These are phyloP conservation scores for Solea solea DNA, from an alignment of 2,113 vertebrate species.

Conservation along the genomic window DNA sequence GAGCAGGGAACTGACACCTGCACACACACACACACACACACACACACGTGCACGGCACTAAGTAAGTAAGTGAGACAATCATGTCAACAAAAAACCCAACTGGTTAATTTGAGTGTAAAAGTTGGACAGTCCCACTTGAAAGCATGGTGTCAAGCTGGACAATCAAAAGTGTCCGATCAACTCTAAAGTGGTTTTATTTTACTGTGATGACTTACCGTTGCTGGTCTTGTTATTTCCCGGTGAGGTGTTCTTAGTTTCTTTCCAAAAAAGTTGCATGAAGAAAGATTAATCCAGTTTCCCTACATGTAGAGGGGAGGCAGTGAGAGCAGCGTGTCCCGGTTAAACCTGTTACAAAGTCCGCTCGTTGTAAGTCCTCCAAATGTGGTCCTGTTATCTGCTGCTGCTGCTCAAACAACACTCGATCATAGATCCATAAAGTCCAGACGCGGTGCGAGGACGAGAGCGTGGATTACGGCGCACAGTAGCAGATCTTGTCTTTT, in stretches of 20 bases:
- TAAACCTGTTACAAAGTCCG: conserved; percentile 41
- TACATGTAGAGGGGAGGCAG: conserved; percentile 22
- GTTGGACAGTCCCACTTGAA: background rate
- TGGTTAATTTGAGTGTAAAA: background rate
- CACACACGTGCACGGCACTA: conserved; percentile 50
- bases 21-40: background rate
- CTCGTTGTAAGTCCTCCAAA: conserved; percentile 48
- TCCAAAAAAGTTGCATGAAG: conserved; percentile 87
- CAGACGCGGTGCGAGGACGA: conserved; percentile 43
- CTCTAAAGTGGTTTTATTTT: background rate
- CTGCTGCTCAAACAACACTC: conserved; percentile 7
- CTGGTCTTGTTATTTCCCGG: conserved; percentile 60
- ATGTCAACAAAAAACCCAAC: background rate
- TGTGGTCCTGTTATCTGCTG: conserved; percentile 3
- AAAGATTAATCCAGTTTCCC: conserved; percentile 78
- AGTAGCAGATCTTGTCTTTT: conserved; percentile 81
- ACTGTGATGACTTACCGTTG: conserved; percentile 62
- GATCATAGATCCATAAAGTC: conserved; percentile 79
- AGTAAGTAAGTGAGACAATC: too few relatives aligned
- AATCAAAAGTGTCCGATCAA: background rate
- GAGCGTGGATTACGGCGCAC: conserved; percentile 57
- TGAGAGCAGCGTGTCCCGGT: conserved; percentile 43
- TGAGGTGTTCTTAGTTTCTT: conserved; percentile 77
- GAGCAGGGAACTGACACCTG: conserved; percentile 39
- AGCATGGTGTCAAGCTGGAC: background rate